phyloP scores from a whole-genome alignment of 2,888 invertebrate genomes.

The Ypsolopha sequella region DNA sequence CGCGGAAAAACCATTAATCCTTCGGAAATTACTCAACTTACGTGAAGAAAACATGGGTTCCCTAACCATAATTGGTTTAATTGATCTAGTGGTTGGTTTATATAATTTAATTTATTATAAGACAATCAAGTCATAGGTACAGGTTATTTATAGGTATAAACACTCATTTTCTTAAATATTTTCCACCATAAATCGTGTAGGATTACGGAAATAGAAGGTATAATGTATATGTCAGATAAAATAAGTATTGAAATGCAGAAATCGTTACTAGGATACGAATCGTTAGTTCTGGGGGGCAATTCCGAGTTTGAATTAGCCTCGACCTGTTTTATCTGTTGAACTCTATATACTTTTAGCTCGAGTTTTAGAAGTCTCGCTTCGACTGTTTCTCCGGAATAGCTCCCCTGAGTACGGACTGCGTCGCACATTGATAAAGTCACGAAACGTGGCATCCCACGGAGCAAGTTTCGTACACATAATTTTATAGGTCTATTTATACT shows the following conservation, averaged over 20 bases:
- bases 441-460: conserved; percentile 19
- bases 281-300: too few species aligned
- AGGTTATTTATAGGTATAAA: too few species aligned
- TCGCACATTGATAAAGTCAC: conserved; percentile 34
- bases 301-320: too few species aligned
- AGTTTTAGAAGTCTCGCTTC: too few species aligned
- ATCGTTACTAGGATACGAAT: conserved; percentile 58
- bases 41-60: background rate
- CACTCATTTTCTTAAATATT: too few species aligned
- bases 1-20: conserved; percentile 13
- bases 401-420: conserved; percentile 29
- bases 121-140: too few species aligned
- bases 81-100: background rate
- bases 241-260: conserved; percentile 57
- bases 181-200: too few species aligned
- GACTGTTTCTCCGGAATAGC: too few species aligned
- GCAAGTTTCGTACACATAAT: background rate
- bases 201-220: background rate
- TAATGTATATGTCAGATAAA: conserved; percentile 6
- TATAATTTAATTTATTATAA: too few species aligned
- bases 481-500: conserved; percentile 32
- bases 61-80: background rate
- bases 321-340: too few species aligned
- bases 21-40: conserved; percentile 8
- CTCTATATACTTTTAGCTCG: too few species aligned